Evolutionary conservation across 2,113 vertebrate species (phyloP), one percentile per base, ranked within the genome.

Genomic region (Paedocypris sp.): DNA sequence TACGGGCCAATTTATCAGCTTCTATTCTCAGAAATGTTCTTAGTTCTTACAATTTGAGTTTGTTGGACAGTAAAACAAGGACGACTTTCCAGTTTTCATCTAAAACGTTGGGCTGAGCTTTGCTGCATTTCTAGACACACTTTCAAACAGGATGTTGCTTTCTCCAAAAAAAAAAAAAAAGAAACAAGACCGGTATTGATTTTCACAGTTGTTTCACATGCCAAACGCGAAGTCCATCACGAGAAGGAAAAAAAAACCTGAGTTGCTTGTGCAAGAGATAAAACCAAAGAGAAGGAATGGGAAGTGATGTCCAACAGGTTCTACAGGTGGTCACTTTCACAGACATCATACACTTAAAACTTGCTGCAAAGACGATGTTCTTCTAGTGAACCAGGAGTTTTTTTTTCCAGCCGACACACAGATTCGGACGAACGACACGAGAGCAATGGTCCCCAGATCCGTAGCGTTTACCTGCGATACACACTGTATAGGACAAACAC

Each of bases 391-490:
- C n/a, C n/a, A n/a, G n/a, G n/a, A 60, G 60, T 38, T 69, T 80
- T 49, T 69, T 72, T 63, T 66, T 60, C 19, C 60, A 18, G 33
- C 75, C 61, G 64, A 72, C 71, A 72, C 38, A 80, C 74, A 74
- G 56, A 77, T 61, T 75, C 64, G 20, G 60, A 56, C 74, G 63
- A 67, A 36, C 9, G 67, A 87, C 69, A 25, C 87, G 70, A 84
- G 65, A 82, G 46, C 80, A 82, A 86, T 83, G 78, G 79, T 84
- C 62, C 38, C 36, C 13, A 19, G 22, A 45, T 13, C 16, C 25
- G 23, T 33, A 20, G 38, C 18, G n/a, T 43, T 66, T 45, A 25
- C 42, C 22, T 15, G 39, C 19, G 25, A 13, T 78, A 83, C 80
- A 75, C 57, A 73, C n/a, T n/a, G n/a, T 78, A 58, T 25, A 64